These are phyloP conservation scores for Linnaemya vulpina DNA, from an alignment of 2,888 invertebrate genomes.

Conservation along the genomic window DNA sequence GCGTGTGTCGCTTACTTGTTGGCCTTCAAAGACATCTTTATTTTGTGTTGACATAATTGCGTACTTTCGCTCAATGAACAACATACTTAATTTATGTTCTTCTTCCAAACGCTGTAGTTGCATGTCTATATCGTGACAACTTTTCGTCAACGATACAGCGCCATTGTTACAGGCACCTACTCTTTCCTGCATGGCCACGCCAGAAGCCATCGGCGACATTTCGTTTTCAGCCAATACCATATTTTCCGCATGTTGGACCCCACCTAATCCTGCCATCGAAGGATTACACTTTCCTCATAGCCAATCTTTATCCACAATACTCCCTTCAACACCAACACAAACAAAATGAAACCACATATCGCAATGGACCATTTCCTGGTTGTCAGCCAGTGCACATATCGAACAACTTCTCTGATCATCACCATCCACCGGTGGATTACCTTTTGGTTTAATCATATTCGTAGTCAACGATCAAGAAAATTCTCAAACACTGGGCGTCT, in stretches of 20 bases:
- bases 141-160: no score
- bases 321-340: conserved; percentile 8
- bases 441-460: neutral
- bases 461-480: neutral
- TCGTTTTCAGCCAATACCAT: neutral
- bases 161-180: neutral
- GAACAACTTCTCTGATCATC: neutral
- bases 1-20: no score
- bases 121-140: neutral
- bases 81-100: conserved; percentile 4
- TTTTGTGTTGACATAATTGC: neutral
- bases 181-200: neutral
- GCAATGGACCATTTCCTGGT: neutral
- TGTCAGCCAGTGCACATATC: neutral
- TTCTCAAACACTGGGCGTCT: no score
- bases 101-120: conserved; percentile 30
- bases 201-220: neutral
- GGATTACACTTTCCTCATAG: neutral
- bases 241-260: neutral
- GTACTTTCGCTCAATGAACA: conserved; percentile 7
- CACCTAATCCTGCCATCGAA: neutral
- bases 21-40: no score
- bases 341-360: conserved; percentile 11
- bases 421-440: neutral
- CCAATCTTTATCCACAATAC: conserved; percentile 5